These are phyloP conservation scores for Hemaris fuciformis DNA, from an alignment of 2,888 invertebrate species.

Conservation along the genomic window DNA sequence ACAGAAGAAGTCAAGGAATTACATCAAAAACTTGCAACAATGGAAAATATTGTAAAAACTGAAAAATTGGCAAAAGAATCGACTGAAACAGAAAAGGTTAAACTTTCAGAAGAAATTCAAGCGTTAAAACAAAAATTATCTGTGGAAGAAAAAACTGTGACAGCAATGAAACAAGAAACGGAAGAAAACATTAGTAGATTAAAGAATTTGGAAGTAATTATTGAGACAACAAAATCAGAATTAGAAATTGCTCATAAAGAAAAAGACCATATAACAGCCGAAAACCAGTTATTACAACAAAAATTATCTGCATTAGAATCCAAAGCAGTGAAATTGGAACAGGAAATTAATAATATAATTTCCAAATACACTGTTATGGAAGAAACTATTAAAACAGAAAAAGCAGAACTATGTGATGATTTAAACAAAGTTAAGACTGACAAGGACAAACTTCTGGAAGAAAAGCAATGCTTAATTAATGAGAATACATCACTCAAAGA, in stretches of 20 bases:
- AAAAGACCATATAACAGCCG: neutral
- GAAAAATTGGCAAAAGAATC: slow-evolving; percentile 17
- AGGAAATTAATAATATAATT: neutral
- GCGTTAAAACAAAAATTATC: slow-evolving; percentile 15
- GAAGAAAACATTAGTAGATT: neutral
- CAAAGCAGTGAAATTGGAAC: neutral
- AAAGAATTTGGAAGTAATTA: neutral
- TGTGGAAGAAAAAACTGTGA: neutral
- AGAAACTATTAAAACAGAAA: neutral
- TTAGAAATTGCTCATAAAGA: neutral
- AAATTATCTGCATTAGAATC: neutral
- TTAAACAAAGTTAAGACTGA: slow-evolving; percentile 22
- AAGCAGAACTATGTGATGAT: slow-evolving; percentile 21
- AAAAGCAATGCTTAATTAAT: slow-evolving; percentile 18
- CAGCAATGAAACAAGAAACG: neutral
- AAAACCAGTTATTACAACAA: neutral
- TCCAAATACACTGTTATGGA: neutral
- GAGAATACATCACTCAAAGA: slow-evolving; percentile 22
- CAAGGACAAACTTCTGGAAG: slow-evolving; percentile 19
- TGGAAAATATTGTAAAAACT: slow-evolving; percentile 13
- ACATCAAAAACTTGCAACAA: neutral
- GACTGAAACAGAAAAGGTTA: slow-evolving; percentile 21
- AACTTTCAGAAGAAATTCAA: slow-evolving; percentile 19
- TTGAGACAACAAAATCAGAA: neutral
- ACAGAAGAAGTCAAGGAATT: slow-evolving; percentile 19